Evolutionary conservation across 2,113 vertebrate genomes (phyloP), one percentile per base, ranked within the genome.

Genomic region (Saccopteryx leptura): DNA sequence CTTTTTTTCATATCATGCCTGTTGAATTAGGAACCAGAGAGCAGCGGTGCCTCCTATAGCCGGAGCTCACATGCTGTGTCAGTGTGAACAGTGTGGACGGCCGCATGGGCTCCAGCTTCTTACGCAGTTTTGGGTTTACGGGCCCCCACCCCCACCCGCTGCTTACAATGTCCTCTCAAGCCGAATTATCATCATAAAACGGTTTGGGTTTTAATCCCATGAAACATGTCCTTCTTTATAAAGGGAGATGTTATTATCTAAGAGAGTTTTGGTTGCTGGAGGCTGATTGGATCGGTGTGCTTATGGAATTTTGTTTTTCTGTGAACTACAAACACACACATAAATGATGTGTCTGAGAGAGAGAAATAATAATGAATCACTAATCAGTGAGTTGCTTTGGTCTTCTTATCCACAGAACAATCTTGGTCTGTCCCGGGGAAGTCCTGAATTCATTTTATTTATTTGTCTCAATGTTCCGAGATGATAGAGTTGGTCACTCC

Each of bases 381-480:
- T 69, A 61, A 94, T 96, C 85, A 66, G 85, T 58, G 82, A 48
- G 80, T 76, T 71, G 93, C 89, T 97, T 88, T 88, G 91, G 96
- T 94, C 92, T 97, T 88, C 88, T 39, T 89, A 89, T 94, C 95
- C 96, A 31, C 61, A 31, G 76, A 93, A 92, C 95, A 94, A 75
- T 96, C 96, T 96, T 11, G 1, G 84, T 79, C 88, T 97, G 88
- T 97, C 96, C 78, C 68, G 58, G 31, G 31, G 33, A 85, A 82
- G 95, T 81, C 93, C 71, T 26, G 79, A 91, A 96, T 87, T 87
- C 91, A n/a, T 90, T 91, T 97, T 97, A 98, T 98, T 97, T 97
- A 98, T 98, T 98, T 97, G 97, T 98, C 97, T 98, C 94, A 91
- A 84, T 78, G 94, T 93, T 97, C 94, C 0, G 60, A 90, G 93